A percentile compares a stretch with the other conserved stretches of the same genome.
These are phyloP conservation scores for Phycodurus eques DNA, from an alignment of 2,113 vertebrate genomes.

Conservation along the genomic window DNA sequence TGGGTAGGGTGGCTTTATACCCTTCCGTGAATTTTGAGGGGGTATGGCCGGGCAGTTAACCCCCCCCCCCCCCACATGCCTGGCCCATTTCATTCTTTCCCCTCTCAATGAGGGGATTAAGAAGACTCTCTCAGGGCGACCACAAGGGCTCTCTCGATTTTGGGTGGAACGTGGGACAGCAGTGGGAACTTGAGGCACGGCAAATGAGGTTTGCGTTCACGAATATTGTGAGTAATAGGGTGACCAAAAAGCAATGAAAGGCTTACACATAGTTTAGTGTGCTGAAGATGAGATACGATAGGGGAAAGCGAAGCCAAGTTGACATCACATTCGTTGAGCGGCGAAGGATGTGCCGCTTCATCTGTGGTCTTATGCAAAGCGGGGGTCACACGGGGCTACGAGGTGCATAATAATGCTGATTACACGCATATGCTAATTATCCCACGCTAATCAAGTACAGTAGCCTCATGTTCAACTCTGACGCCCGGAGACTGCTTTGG, in stretches of 20 bases:
- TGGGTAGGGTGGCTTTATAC: conserved; percentile 63
- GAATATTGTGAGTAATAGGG: conserved; percentile 29
- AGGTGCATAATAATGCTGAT: conserved; percentile 82
- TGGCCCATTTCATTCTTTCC: conserved; percentile 70
- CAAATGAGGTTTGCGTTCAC: conserved; percentile 27
- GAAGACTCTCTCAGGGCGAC: conserved; percentile 61
- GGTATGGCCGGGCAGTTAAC: conserved; percentile 60
- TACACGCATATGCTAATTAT: conserved; percentile 85
- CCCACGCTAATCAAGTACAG: conserved; percentile 82
- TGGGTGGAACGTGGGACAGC: conserved; percentile 48
- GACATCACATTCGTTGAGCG: conserved; percentile 65
- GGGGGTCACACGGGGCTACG: conserved; percentile 74
- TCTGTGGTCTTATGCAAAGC: conserved; percentile 78
- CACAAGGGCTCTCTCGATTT: conserved; percentile 65
- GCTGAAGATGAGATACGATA: conserved; percentile 49
- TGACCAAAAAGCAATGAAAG: conserved; percentile 24
- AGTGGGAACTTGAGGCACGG: conserved; percentile 49
- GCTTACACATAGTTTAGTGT: conserved; percentile 32
- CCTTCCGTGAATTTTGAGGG: conserved; percentile 61
- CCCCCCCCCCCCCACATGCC: conserved; percentile 51
- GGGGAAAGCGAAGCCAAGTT: conserved; percentile 67
- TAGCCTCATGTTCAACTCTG: conserved; percentile 73
- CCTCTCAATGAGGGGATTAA: conserved; percentile 79
- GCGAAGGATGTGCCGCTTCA: conserved; percentile 71
- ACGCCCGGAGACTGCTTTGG: conserved; percentile 63